A percentile compares a stretch with the other conserved stretches of the same genome.
These are phyloP conservation scores for Stigmatopora argus DNA, from an alignment of 2,113 vertebrate species.

Conservation along the genomic window DNA sequence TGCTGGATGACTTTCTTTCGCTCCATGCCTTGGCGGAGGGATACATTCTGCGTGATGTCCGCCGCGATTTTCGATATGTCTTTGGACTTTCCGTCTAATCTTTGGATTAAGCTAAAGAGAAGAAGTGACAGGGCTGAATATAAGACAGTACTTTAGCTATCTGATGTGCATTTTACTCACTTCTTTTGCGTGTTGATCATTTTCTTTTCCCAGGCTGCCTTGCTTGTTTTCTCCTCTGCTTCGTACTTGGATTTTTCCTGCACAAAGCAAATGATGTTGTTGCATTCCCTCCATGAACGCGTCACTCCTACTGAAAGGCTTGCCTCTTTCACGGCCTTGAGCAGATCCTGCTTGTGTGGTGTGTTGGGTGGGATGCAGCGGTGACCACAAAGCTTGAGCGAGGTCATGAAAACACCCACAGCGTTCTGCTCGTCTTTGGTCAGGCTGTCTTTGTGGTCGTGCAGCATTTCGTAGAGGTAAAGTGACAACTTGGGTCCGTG, in stretches of 20 bases:
- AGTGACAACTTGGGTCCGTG: slow-evolving; percentile 90
- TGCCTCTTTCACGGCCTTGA: slow-evolving; percentile 87
- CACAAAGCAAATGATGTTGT: slow-evolving; percentile 18
- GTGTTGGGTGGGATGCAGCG: slow-evolving; percentile 80
- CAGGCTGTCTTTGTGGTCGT: slow-evolving; percentile 79
- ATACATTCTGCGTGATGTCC: slow-evolving; percentile 93
- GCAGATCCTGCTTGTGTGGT: slow-evolving; percentile 78
- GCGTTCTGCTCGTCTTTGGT: slow-evolving; percentile 77
- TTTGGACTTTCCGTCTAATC: slow-evolving; percentile 89
- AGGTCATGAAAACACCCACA: slow-evolving; percentile 78
- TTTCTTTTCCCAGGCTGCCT: slow-evolving; percentile 89
- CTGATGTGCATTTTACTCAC: slow-evolving; percentile 60
- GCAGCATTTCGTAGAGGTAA: slow-evolving; percentile 88
- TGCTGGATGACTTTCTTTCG: slow-evolving; percentile 97
- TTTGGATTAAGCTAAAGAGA: slow-evolving; percentile 82
- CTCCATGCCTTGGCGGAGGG: slow-evolving; percentile 91
- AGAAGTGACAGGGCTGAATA: background rate
- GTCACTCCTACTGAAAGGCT: background rate
- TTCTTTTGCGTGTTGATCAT: slow-evolving; percentile 82
- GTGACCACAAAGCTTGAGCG: slow-evolving; percentile 83
- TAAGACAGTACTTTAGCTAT: background rate
- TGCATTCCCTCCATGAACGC: background rate
- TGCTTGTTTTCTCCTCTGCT: slow-evolving; percentile 80
- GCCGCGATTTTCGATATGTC: slow-evolving; percentile 96
- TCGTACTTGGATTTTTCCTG: slow-evolving; percentile 91